Base-by-base conservation (phyloP, 2,888 invertebrate genomes). In the Sinhomidia bicolor region DNA sequence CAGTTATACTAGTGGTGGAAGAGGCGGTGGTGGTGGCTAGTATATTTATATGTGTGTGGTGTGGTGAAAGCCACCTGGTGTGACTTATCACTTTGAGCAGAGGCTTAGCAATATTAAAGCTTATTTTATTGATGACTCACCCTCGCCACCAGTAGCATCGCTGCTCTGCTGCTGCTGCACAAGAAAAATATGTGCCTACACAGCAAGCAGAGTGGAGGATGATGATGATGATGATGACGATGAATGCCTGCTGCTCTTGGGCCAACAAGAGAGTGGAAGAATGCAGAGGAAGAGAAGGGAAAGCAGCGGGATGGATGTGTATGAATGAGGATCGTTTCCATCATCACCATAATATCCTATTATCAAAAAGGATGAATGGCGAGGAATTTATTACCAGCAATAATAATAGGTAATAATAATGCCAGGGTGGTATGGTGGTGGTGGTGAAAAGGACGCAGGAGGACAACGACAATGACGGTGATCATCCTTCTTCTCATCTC, bases 61-160 rank as follows among this genome's bases (percentile, higher is more conserved):
- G 74, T 47, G 74, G 44, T 10, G 47, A 44, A 74, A 44, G 26
- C 44, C 47, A 23, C 74, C 74, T 74, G 74, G 74, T 74, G 74
- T 74, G 74, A 74, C 26, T 74, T 74, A 74, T 74, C 74, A 44
- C 74, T 23, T 44, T 23, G 74, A 47, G 74, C 47, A 74, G 74
- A 74, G 74, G 74, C 74, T 74, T 74, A 44, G 47, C 9, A 14
- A 74, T 74, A 74, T 74, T 74, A 74, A 74, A 47, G 44, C 74
- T 74, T 74, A 44, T 74, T 74, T 74, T 74, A 74, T 74, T 74
- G 74, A 74, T 47, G 44, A 47, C 74, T 47, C 47, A 23, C 44
- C 23, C 5, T n/a, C n/a, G n/a, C n/a, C n/a, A n/a, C n/a, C n/a
- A n/a, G n/a, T n/a, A n/a, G n/a, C n/a, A n/a, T n/a, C n/a, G n/a